A percentile compares a stretch with the other conserved stretches of the same genome.
phyloP scores from a whole-genome alignment of 2,113 vertebrate species.

The Bucco capensis region DNA sequence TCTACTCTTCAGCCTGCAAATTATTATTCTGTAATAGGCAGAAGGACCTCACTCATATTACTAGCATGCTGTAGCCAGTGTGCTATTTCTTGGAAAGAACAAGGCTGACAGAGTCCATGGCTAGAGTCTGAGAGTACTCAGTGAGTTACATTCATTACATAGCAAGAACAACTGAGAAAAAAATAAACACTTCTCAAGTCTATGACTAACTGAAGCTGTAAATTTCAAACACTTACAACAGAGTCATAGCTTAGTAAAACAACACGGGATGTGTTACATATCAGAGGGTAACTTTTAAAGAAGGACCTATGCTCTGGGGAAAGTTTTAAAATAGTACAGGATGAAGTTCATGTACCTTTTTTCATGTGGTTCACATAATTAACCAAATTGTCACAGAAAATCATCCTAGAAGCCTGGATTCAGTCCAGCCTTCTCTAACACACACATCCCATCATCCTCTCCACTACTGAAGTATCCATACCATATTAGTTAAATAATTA shows the following conservation, averaged over 20 bases:
- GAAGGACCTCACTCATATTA: neutral
- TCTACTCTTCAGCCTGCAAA: neutral
- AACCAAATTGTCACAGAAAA: constrained; percentile 42
- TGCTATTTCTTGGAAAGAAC: neutral
- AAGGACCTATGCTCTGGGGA: neutral
- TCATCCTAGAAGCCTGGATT: constrained; percentile 13
- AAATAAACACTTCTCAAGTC: constrained; percentile 53
- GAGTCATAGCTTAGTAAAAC: constrained; percentile 37
- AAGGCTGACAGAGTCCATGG: neutral
- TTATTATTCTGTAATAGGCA: neutral
- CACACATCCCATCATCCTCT: neutral
- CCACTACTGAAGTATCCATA: neutral
- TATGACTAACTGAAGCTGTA: constrained; percentile 32
- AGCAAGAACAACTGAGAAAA: constrained; percentile 40
- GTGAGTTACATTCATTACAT: neutral
- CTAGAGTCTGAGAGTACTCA: neutral
- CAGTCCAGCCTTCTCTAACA: neutral
- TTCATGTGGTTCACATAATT: constrained; percentile 40
- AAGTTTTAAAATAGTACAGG: constrained; percentile 22
- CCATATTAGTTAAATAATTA: neutral
- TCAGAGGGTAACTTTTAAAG: constrained; percentile 35
- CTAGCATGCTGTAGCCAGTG: neutral
- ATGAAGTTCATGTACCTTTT: constrained; percentile 10
- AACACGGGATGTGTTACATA: neutral
- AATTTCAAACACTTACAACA: constrained; percentile 48